Evolutionary conservation across 2,113 vertebrate species (phyloP).

Genomic region (Clupea harengus): DNA sequence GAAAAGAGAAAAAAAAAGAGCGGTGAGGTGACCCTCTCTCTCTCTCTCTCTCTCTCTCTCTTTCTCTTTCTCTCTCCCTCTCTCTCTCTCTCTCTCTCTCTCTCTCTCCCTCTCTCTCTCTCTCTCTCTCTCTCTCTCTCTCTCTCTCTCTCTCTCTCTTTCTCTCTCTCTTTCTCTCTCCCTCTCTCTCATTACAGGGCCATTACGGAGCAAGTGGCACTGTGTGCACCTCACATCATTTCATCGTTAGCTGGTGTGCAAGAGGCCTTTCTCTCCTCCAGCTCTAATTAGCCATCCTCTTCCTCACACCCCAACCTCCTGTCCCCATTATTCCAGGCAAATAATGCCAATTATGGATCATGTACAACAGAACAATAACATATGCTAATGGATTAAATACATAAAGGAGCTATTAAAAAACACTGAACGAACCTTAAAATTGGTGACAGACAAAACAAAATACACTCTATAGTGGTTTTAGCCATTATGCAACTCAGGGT

Average conservation of each 20-base stretch:
- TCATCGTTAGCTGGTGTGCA: background rate
- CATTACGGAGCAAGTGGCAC: background rate
- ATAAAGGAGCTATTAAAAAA: background rate
- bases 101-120: constrained; percentile 3
- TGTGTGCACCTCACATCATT: background rate
- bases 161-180: background rate
- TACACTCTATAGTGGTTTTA: background rate
- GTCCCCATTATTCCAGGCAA: background rate
- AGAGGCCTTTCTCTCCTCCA: background rate
- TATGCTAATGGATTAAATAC: background rate
- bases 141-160: background rate
- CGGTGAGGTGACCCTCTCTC: background rate
- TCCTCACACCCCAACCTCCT: background rate
- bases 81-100: too few relatives aligned
- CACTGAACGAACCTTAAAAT: background rate
- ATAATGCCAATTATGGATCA: constrained; percentile 3
- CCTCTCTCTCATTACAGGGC: background rate
- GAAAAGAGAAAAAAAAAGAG: background rate
- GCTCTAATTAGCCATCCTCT: background rate
- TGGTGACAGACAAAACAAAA: background rate
- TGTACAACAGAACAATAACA: background rate
- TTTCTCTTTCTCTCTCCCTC: too few relatives aligned
- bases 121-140: constrained; percentile 32
- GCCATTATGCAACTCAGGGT: background rate
- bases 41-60: background rate